These are phyloP conservation scores for Sylvia atricapilla DNA, from an alignment of 2,113 vertebrate species.

Conservation along the genomic window DNA sequence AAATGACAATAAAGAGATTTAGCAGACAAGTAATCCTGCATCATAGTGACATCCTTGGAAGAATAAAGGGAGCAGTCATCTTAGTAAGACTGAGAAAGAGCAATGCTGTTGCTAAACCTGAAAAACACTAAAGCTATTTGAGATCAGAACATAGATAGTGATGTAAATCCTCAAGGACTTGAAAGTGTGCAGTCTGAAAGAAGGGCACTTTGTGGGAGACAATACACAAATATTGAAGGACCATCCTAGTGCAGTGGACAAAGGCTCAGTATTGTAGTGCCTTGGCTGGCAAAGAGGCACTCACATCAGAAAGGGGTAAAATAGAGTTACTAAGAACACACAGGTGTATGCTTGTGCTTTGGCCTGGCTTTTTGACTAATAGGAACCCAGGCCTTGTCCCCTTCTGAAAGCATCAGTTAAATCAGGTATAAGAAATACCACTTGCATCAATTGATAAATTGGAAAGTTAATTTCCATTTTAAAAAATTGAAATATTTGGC, in stretches of 20 bases:
- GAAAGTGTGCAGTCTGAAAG: background rate
- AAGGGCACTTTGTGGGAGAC: background rate
- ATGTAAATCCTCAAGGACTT: background rate
- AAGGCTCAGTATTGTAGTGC: background rate
- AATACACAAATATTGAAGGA: background rate
- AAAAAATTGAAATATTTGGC: background rate
- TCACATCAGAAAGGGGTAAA: background rate
- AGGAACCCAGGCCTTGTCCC: background rate
- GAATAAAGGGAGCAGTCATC: background rate
- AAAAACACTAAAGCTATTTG: background rate
- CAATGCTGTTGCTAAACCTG: background rate
- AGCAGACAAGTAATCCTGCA: background rate
- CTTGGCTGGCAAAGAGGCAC: background rate
- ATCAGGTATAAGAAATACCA: background rate
- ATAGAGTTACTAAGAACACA: accelerated
- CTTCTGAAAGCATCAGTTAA: background rate
- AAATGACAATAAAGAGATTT: background rate
- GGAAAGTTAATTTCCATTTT: background rate
- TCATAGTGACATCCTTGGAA: background rate
- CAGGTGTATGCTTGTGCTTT: background rate
- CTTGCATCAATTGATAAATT: background rate
- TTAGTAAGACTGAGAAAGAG: background rate
- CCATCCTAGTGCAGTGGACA: no score
- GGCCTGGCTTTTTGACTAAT: background rate
- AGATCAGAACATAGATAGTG: background rate